Conservation (phyloP, 2,797 vertebrate species). For the Cheirogaleus major region DNA sequence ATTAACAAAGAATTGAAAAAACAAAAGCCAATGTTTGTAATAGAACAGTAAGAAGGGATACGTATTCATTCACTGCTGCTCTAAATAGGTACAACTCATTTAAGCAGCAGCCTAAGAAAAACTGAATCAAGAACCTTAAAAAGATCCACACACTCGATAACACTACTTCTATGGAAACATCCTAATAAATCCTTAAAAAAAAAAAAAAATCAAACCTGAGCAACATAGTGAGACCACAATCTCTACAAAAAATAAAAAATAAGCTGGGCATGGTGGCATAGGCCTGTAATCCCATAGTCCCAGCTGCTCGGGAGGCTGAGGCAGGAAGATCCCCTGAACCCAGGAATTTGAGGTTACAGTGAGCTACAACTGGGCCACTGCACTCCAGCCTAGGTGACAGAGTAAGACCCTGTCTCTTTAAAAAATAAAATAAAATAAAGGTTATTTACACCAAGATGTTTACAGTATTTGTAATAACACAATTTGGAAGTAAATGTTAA, state of each 20-base stretch:
- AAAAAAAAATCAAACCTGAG: neutral
- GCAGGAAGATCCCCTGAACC: no score
- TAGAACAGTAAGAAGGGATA: neutral
- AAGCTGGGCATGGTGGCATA: no score
- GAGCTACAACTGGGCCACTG: no score
- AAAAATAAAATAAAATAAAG: no score
- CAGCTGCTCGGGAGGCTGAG: no score
- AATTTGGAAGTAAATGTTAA: slow-evolving; percentile 9
- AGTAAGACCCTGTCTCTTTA: no score
- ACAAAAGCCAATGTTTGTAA: neutral
- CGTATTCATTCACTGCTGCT: neutral
- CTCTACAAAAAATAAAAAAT: no score
- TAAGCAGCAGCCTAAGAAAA: neutral
- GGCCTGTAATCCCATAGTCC: no score
- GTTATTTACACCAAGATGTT: neutral
- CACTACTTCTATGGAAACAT: neutral
- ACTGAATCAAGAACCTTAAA: slow-evolving; percentile 16
- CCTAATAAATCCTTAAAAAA: neutral
- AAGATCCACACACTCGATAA: neutral
- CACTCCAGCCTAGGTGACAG: no score
- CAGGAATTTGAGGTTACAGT: no score
- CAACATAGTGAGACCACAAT: no score
- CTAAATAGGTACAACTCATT: slow-evolving; percentile 17
- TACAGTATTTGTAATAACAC: slow-evolving; percentile 6
- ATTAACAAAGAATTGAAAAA: neutral